A percentile compares a stretch with the other conserved stretches of the same genome.
Evolutionary conservation across 1,140 invertebrate species (phyloP).

Genomic region (Subanguina moxae): DNA sequence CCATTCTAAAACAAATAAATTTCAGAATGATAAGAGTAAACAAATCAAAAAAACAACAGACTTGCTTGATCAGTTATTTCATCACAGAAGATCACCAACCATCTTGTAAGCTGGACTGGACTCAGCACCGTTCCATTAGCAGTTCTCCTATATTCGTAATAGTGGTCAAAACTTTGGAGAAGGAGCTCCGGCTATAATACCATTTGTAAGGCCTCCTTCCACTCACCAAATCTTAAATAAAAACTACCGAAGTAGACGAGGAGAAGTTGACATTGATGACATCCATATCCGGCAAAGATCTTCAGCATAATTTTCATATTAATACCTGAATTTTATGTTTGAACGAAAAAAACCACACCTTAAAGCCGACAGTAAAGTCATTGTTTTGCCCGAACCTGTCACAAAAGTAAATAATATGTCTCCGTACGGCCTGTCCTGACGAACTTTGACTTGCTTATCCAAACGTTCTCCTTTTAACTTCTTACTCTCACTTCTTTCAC

Average conservation of each 20-base stretch:
- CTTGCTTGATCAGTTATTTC: conserved; percentile 98
- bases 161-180: conserved; percentile 98
- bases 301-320: too few species aligned
- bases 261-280: too few species aligned
- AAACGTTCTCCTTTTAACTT: too few species aligned
- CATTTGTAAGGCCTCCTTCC: too few species aligned
- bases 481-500: too few species aligned
- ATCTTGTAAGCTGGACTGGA: conserved; percentile 89
- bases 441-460: too few species aligned
- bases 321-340: background rate
- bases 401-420: conserved; percentile 97
- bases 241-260: too few species aligned
- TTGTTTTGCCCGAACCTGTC: conserved; percentile 98
- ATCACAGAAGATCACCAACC: conserved; percentile 98
- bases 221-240: too few species aligned
- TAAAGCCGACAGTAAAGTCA: conserved; percentile 97
- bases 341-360: conserved; percentile 61
- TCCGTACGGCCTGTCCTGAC: too few species aligned
- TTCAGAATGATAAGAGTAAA: background rate
- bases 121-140: conserved; percentile 92
- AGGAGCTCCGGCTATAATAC: conserved; percentile 91
- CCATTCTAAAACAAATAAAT: conserved; percentile 59
- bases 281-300: too few species aligned
- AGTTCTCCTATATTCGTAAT: conserved; percentile 94
- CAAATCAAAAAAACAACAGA: conserved; percentile 33